Base-by-base conservation (phyloP, 2,797 vertebrate genomes). In the Streptopelia turtur region DNA sequence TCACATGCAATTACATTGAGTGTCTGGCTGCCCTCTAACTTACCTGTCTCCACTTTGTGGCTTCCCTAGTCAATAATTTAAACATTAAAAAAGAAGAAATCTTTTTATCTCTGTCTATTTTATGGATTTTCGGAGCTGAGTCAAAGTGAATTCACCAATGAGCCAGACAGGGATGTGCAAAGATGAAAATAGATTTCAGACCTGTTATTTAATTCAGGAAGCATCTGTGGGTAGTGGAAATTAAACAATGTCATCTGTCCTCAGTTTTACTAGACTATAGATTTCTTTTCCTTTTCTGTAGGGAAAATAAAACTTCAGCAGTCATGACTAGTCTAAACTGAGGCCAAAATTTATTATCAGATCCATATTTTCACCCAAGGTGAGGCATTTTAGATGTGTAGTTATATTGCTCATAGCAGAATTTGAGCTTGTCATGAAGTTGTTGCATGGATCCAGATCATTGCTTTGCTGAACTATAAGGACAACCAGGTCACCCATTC, bases 201-300 rank as follows among this genome's bases (percentile, higher is more conserved):
- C 49, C 37, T 86, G 69, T 63, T 91, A 86, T 87, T 92, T 90
- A 87, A 72, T 90, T 93, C 78, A 94, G 69, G 81, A 93, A 87
- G 53, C n/a, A 76, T 53, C 69, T 93, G 53, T 66, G 43, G 63
- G 83, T 77, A 61, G 43, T 75, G 35, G 64, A 88, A 92, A 79
- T 69, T 79, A 91, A 92, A 82, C 57, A 94, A 61, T 64, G 53
- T 69, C 25, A 60, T 86, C 53, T 92, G 57, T 27, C 52, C 21
- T 70, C 31, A 55, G 15, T 72, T 66, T 94, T 93, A 76, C 63
- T 75, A 50, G 41, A 27, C 28, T 63, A 85, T 25, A 85, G 28
- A 87, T 95, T 94, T 41, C 11, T 59, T 89, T 94, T 92, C 35
- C 3, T 79, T 18, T 52, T 87, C 41, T 80, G 16, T 16, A 76